Conservation (phyloP, 1,140 invertebrate genomes). For the Temnothorax nylanderi region DNA sequence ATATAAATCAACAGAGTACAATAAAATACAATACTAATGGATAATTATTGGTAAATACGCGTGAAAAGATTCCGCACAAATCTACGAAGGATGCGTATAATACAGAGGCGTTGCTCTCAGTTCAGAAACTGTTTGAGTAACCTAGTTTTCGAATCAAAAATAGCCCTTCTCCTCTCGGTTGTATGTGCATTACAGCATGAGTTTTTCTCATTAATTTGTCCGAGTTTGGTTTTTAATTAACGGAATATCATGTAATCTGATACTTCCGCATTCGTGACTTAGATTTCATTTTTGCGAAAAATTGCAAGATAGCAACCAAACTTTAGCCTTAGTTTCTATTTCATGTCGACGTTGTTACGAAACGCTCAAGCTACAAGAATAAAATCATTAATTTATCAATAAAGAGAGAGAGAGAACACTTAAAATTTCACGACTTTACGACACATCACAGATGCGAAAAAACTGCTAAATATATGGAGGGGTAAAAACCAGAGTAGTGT, state of each 20-base stretch:
- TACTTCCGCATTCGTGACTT: neutral
- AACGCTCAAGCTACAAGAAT: neutral
- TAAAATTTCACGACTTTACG: neutral
- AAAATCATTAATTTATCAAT: neutral
- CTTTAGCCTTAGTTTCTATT: neutral
- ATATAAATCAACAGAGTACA: neutral
- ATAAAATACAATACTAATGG: neutral
- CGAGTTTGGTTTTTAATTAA: neutral
- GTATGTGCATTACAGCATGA: neutral
- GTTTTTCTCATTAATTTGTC: constrained; percentile 11
- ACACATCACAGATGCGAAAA: neutral
- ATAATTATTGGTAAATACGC: neutral
- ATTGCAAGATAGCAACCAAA: neutral
- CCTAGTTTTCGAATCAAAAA: constrained; percentile 73
- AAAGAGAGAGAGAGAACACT: neutral
- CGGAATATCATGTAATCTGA: neutral
- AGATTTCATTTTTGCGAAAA: neutral
- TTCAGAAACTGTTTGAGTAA: constrained; percentile 68
- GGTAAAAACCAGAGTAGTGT: no score
- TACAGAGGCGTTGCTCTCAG: constrained; percentile 21
- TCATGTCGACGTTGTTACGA: neutral
- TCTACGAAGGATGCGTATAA: constrained; percentile 53
- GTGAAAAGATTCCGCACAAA: neutral
- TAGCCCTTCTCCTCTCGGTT: constrained; percentile 51
- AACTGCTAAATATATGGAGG: neutral